Evolutionary conservation across 2,113 vertebrate genomes (phyloP), one percentile per base, ranked within the genome.

Genomic region (Myocastor coypus): DNA sequence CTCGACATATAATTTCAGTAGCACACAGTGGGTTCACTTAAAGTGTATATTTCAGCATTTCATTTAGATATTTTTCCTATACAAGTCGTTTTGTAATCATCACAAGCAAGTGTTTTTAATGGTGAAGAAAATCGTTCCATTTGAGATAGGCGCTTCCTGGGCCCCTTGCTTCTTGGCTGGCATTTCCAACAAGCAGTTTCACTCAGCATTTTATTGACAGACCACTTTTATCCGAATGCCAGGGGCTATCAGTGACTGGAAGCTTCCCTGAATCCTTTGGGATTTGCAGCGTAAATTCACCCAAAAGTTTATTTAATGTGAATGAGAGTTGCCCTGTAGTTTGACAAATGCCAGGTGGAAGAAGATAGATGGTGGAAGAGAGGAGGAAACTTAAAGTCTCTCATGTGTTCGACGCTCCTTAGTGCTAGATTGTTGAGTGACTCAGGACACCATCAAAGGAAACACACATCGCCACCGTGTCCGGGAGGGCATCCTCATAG

Each of bases 151-250:
- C 92, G n/a, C 50, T 90, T 95, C 85, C 80, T 96, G 28, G 66
- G 92, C 89, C 95, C 30, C 82, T 83, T 30, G 90, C 95, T 69
- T 63, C 1, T 95, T 73, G 94, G 46, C 89, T 85, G 87, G 91
- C 32, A 40, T 88, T 96, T 78, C 77, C 94, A 97, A 96, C 80
- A 97, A 94, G 93, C 85, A 92, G 87, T 97, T 98, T 96, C 61
- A 88, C 96, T 97, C 83, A 96, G 89, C 0, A 0, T 84, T 97
- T 95, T 97, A 97, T 94, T 97, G 96, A 98, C 97, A 96, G 94
- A 95, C 57, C 92, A 69, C 92, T 98, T 97, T 90, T 37, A 96
- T 97, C 96, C 8, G 24, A 95, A 94, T 92, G 94, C 95, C 5
- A 0, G 82, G 73, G 83, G 95, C 91, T 96, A 73, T 84, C 91